Conservation (phyloP, 2,113 vertebrate genomes). For the Hyla sarda region DNA sequence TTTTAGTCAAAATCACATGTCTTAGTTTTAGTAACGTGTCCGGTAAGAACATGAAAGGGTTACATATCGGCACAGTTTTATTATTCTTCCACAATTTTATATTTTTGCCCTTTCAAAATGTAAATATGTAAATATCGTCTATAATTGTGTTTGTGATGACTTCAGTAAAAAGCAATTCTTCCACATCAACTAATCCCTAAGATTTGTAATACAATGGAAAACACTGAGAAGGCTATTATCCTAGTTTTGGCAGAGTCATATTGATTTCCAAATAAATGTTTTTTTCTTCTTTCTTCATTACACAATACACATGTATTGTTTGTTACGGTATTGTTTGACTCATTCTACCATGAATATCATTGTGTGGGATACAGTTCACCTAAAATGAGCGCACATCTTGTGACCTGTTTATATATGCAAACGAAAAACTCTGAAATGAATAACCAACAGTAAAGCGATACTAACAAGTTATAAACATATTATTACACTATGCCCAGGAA, state of each 20-base stretch:
- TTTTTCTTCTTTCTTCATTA: conserved; percentile 4
- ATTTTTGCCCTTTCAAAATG: conserved; percentile 13
- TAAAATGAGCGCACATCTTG: not conserved
- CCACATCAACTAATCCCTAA: conserved; percentile 39
- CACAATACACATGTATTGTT: conserved; percentile 29
- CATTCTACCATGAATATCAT: not conserved
- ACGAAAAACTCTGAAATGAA: not conserved
- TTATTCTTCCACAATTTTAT: not conserved
- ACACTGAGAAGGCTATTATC: conserved; percentile 34
- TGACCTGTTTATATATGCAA: conserved; percentile 14
- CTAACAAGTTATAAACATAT: not conserved
- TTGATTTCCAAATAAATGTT: conserved; percentile 38
- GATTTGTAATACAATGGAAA: conserved; percentile 40
- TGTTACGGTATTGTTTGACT: conserved; percentile 20
- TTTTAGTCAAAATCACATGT: too few relatives aligned
- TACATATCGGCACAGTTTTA: not conserved
- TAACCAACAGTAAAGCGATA: not conserved
- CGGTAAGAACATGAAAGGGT: not conserved
- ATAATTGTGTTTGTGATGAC: conserved; percentile 39
- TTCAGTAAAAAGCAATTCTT: conserved; percentile 41
- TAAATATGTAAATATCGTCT: conserved; percentile 49
- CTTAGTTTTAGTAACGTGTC: not conserved
- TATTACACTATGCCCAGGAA: not conserved
- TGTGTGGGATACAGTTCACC: conserved; percentile 15
- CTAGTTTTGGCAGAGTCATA: conserved; percentile 30